A percentile compares a stretch with the other conserved stretches of the same genome.
phyloP scores from a whole-genome alignment of 2,113 vertebrate genomes.

The Microtus pennsylvanicus region DNA sequence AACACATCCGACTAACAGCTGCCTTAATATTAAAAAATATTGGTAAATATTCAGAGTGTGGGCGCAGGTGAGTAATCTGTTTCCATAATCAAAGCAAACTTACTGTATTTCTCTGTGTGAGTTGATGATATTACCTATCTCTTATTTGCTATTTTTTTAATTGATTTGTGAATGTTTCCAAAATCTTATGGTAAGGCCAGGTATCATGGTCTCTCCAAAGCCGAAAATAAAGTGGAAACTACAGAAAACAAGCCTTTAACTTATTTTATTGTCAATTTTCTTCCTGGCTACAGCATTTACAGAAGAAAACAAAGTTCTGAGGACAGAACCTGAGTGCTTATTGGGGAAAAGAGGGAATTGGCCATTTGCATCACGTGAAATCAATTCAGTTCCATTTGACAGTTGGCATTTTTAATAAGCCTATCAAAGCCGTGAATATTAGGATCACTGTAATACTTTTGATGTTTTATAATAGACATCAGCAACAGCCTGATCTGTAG shows the following conservation, averaged over 20 bases:
- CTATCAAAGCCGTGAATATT: background rate
- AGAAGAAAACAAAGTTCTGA: background rate
- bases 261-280: conserved; percentile 52
- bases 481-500: background rate
- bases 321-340: background rate
- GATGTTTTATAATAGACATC: conserved; percentile 5
- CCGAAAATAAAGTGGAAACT: conserved; percentile 32
- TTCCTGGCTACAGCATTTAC: conserved; percentile 2
- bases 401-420: background rate
- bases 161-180: background rate
- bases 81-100: conserved; percentile 9
- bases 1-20: conserved; percentile 99
- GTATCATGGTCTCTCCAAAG: conserved; percentile 28
- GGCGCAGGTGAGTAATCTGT: conserved; percentile 94
- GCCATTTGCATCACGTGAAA: background rate
- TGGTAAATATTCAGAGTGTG: conserved; percentile 99
- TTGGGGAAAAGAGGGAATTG: background rate
- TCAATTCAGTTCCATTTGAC: background rate
- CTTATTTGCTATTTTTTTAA: background rate
- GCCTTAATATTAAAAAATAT: conserved; percentile 99
- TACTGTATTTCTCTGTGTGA: background rate
- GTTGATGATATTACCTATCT: background rate
- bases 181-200: conserved; percentile 29
- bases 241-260: conserved; percentile 14
- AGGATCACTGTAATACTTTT: background rate